A percentile compares a stretch with the other conserved stretches of the same genome.
Evolutionary conservation across 2,888 invertebrate genomes (phyloP).

Genomic region (Drosophila phalerata): DNA sequence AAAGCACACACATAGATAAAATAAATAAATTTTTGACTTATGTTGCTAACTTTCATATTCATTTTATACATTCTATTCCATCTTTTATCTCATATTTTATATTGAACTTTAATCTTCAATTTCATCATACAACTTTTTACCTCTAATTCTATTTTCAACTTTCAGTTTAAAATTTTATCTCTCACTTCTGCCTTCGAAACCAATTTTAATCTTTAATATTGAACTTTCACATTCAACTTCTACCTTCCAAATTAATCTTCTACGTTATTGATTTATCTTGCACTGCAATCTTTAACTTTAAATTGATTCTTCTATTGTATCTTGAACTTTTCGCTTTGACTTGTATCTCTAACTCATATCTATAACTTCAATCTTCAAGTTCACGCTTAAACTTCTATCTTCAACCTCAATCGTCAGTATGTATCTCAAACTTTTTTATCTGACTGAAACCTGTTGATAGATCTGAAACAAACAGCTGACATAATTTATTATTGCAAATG

Average conservation of each 20-base stretch:
- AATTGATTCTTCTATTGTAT: no score
- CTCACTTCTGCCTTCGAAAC: not conserved
- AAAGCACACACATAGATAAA: not conserved
- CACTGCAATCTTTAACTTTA: no score
- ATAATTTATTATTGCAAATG: slow-evolving; percentile 32
- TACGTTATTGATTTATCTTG: not conserved
- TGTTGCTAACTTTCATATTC: no score
- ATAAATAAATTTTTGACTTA: no score
- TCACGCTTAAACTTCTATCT: not conserved
- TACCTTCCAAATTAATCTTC: not conserved
- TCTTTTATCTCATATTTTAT: not conserved
- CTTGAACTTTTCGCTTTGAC: no score
- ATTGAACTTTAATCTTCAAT: not conserved
- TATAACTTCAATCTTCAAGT: no score
- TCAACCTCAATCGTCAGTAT: slow-evolving; percentile 2
- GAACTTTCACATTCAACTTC: not conserved
- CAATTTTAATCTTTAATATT: not conserved
- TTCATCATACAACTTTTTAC: no score
- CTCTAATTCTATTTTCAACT: not conserved
- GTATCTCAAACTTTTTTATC: not conserved
- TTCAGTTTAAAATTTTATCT: no score
- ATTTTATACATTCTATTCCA: not conserved
- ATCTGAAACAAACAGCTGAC: slow-evolving; percentile 26
- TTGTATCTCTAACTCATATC: no score
- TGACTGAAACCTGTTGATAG: slow-evolving; percentile 26